Conservation (phyloP, 2,888 invertebrate genomes). For the Epistrophe eligans region DNA sequence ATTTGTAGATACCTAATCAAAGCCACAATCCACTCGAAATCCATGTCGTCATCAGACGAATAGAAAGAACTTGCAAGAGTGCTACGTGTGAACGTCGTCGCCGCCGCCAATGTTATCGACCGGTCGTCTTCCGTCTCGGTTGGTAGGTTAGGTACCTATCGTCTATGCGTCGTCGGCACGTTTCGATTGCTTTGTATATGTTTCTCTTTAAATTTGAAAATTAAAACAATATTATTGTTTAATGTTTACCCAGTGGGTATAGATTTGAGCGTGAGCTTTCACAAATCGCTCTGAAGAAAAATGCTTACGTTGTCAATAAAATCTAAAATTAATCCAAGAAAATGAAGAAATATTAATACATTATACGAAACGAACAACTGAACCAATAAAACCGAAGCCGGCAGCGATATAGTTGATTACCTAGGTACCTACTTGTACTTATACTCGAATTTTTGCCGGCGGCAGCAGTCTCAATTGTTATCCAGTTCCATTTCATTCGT, state of each 20-base stretch:
- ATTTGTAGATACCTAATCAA: conserved; percentile 28
- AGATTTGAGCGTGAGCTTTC: conserved; percentile 19
- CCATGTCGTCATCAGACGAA: conserved; percentile 47
- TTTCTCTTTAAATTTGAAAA: conserved; percentile 1
- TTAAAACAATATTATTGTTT: conserved; percentile 8
- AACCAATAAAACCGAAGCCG: conserved; percentile 3
- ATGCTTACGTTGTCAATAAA: conserved; percentile 76
- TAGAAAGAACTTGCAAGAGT: conserved; percentile 47
- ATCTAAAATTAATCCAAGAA: conserved; percentile 47
- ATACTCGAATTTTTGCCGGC: not conserved
- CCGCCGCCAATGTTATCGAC: conserved; percentile 40
- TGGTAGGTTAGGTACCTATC: not conserved
- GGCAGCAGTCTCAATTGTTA: conserved; percentile 29
- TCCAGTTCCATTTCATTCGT: conserved; percentile 58
- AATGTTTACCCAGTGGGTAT: conserved; percentile 8
- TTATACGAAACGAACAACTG: no score
- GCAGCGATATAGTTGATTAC: not conserved
- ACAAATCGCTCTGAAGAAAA: conserved; percentile 16
- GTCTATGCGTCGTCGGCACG: not conserved
- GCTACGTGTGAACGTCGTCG: conserved; percentile 37
- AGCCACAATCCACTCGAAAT: conserved; percentile 4
- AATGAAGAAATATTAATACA: not conserved
- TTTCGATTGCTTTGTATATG: conserved; percentile 10
- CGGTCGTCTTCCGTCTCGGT: conserved; percentile 12
- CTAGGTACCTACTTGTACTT: not conserved